Evolutionary conservation across 2,797 vertebrate genomes (phyloP), one percentile per base, ranked within the genome.

Genomic region (Thunnus albacares): DNA sequence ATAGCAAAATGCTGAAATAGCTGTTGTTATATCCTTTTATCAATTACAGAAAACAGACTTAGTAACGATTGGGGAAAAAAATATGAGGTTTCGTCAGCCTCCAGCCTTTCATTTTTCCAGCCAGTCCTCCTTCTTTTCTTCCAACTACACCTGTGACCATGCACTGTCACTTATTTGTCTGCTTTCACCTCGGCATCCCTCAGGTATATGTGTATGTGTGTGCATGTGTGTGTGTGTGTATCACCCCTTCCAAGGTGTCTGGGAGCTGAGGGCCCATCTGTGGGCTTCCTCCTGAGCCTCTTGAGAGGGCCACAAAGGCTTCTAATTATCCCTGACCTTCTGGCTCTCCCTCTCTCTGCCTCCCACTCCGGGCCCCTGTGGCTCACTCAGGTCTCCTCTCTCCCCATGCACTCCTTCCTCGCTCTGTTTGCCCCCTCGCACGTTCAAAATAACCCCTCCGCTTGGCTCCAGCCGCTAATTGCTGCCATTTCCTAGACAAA

Each of bases 301-400:
- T 93, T 86, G 89, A 94, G 93, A 93, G 87, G 90, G 85, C 93
- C 92, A 92, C 91, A 93, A 94, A 94, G 94, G 91, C 91, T 92
- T 94, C 94, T 96, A 96, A 96, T 96, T 96, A 96, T 94, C 95
- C 90, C 91, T 95, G 95, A 95, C 95, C 96, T 95, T 95, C 93
- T 95, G 92, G 86, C 93, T 92, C 87, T 82, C 84, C 85, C 75
- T 89, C 82, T 87, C 81, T 76, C 79, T 87, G 83, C 87, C 88
- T 90, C 90, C 86, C 88, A 80, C 89, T 84, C 80, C 12, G 47
- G 89, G 89, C 87, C 84, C 90, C 91, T 28, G 78, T 78, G 82
- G 88, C 87, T 90, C 76, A 18, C 81, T 80, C 77, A 72, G 82
- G 83, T 80, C 85, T 78, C 77, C 75, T 51, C 75, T 86, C 86